phyloP scores from a whole-genome alignment of 2,797 vertebrate genomes.

The Scomberomorus guttatus region DNA sequence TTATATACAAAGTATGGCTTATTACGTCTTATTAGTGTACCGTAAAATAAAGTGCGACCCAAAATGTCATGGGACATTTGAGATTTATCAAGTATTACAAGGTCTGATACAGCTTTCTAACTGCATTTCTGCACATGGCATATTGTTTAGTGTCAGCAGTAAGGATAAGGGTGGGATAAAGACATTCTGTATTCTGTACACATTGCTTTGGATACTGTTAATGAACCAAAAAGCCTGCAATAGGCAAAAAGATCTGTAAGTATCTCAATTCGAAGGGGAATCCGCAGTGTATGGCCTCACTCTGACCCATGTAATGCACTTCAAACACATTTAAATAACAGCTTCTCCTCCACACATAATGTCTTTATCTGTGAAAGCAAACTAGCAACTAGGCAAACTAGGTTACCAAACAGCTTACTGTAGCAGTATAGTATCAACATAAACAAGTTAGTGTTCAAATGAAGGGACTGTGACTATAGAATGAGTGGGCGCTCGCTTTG shows the following conservation, averaged over 20 bases:
- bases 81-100: background rate
- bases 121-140: constrained; percentile 6
- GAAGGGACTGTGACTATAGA: background rate
- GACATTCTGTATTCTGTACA: constrained; percentile 26
- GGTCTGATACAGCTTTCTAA: constrained; percentile 2
- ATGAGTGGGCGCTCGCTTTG: background rate
- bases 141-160: constrained; percentile 13
- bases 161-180: constrained; percentile 11
- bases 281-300: constrained; percentile 13
- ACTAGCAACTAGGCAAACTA: constrained; percentile 13
- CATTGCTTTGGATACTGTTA: constrained; percentile 29
- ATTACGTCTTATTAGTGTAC: too few species aligned
- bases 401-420: constrained; percentile 31
- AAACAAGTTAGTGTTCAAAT: constrained; percentile 5
- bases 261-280: constrained; percentile 12
- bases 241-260: constrained; percentile 28
- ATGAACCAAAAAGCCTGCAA: constrained; percentile 34
- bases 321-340: constrained; percentile 49
- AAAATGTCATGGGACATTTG: too few species aligned
- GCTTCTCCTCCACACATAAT: constrained; percentile 25
- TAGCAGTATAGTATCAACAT: background rate
- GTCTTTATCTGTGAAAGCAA: constrained; percentile 30
- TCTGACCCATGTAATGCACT: constrained; percentile 56
- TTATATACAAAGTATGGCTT: too few species aligned
- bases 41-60: too few species aligned